Evolutionary conservation across 2,888 invertebrate genomes (phyloP).

Genomic region (Melipona bicolor): DNA sequence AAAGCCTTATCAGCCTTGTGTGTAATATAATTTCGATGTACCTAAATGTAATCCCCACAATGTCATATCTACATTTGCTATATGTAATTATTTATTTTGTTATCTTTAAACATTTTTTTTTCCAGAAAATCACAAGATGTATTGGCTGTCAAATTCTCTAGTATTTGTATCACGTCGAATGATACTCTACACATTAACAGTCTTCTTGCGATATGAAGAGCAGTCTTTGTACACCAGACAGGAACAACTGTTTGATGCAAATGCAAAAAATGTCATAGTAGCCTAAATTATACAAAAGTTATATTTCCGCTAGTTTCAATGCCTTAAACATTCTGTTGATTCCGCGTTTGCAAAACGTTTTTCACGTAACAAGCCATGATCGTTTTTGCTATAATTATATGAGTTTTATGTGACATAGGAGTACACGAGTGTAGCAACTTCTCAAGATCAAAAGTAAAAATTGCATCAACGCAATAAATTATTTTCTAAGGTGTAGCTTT

Average conservation of each 20-base stretch:
- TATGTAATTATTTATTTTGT: slow-evolving; percentile 51
- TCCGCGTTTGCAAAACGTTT: slow-evolving; percentile 65
- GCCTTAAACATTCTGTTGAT: slow-evolving; percentile 67
- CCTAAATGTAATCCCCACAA: slow-evolving; percentile 70
- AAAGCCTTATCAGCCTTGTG: slow-evolving; percentile 72
- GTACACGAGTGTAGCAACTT: slow-evolving; percentile 53
- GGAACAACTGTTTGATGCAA: slow-evolving; percentile 70
- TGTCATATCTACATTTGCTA: slow-evolving; percentile 66
- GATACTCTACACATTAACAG: slow-evolving; percentile 68
- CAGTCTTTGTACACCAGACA: slow-evolving; percentile 73
- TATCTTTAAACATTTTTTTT: slow-evolving; percentile 36
- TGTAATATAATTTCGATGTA: slow-evolving; percentile 75
- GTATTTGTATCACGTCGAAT: slow-evolving; percentile 51
- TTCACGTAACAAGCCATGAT: slow-evolving; percentile 61
- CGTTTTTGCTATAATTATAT: slow-evolving; percentile 67
- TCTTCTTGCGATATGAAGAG: slow-evolving; percentile 75
- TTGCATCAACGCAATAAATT: not conserved
- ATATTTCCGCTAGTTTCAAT: slow-evolving; percentile 34
- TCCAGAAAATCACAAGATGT: slow-evolving; percentile 61
- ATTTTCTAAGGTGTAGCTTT: not conserved
- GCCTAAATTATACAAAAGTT: slow-evolving; percentile 57
- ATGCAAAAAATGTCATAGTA: slow-evolving; percentile 67
- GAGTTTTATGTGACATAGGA: slow-evolving; percentile 60
- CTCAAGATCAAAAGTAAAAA: slow-evolving; percentile 4
- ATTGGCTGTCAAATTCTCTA: slow-evolving; percentile 58